These are phyloP conservation scores for Zenarchopterus dispar DNA, from an alignment of 2,797 vertebrate species.

Conservation along the genomic window DNA sequence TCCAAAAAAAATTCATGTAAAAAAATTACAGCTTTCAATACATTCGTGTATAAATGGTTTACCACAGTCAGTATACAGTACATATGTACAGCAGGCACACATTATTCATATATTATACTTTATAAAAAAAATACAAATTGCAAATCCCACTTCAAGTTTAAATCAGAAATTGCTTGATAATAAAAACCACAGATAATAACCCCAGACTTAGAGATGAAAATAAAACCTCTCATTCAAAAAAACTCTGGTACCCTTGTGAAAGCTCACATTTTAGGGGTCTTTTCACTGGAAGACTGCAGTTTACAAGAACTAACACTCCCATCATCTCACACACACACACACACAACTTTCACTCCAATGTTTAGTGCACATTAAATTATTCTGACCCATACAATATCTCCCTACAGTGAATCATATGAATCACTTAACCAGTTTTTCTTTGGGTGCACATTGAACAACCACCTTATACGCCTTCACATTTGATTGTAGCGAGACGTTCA, in stretches of 20 bases:
- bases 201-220: conserved; percentile 29
- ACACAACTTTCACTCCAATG: neutral
- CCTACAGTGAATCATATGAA: neutral
- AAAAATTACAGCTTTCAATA: conserved; percentile 60
- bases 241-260: conserved; percentile 2
- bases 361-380: conserved; percentile 38
- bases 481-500: neutral
- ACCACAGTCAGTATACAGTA: conserved; percentile 44
- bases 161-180: conserved; percentile 56
- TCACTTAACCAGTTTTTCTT: neutral
- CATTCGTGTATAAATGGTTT: conserved; percentile 61
- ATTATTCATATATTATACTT: conserved; percentile 66
- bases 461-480: neutral
- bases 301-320: conserved; percentile 2
- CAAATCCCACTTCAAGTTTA: conserved; percentile 70
- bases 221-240: conserved; percentile 18
- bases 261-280: conserved; percentile 27
- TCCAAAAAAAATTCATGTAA: conserved; percentile 27
- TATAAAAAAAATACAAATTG: conserved; percentile 44
- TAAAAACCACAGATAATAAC: conserved; percentile 31
- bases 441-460: conserved; percentile 1
- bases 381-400: neutral
- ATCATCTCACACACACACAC: conserved; percentile 5
- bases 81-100: conserved; percentile 65
- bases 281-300: conserved; percentile 43